Conservation (phyloP, 2,888 invertebrate species). For the Taenaris catops region DNA sequence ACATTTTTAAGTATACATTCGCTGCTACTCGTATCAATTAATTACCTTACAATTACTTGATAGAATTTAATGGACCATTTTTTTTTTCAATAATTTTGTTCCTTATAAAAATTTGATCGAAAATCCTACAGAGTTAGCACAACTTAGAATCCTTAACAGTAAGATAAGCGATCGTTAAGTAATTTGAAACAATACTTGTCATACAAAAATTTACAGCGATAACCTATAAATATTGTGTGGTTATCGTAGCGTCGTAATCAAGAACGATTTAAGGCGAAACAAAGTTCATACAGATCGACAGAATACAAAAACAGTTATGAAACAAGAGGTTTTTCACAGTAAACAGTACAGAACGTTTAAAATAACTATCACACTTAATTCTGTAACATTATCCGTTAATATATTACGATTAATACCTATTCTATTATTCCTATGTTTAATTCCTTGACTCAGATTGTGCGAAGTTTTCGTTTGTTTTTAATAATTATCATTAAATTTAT, state of each 20-base stretch:
- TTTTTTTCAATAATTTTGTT: conserved; percentile 49
- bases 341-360: too few species aligned
- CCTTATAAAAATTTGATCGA: conserved; percentile 62
- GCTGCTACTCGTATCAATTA: conserved; percentile 42
- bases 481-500: conserved; percentile 47
- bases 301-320: conserved; percentile 11
- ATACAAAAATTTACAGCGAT: conserved; percentile 11
- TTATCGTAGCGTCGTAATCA: too few species aligned
- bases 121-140: conserved; percentile 51
- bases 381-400: conserved; percentile 39
- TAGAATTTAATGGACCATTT: conserved; percentile 73
- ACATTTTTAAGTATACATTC: conserved; percentile 50
- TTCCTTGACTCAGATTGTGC: conserved; percentile 74
- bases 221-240: conserved; percentile 3
- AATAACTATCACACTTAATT: conserved; percentile 36
- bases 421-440: conserved; percentile 64
- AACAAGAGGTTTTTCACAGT: conserved; percentile 31
- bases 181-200: too few species aligned
- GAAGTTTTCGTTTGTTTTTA: conserved; percentile 65
- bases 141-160: too few species aligned
- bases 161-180: too few species aligned
- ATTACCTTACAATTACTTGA: conserved; percentile 58
- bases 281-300: conserved; percentile 12
- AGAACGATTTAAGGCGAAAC: too few species aligned
- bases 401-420: conserved; percentile 46